Conservation (phyloP, 2,888 invertebrate species). For the Andrena bucephala region DNA sequence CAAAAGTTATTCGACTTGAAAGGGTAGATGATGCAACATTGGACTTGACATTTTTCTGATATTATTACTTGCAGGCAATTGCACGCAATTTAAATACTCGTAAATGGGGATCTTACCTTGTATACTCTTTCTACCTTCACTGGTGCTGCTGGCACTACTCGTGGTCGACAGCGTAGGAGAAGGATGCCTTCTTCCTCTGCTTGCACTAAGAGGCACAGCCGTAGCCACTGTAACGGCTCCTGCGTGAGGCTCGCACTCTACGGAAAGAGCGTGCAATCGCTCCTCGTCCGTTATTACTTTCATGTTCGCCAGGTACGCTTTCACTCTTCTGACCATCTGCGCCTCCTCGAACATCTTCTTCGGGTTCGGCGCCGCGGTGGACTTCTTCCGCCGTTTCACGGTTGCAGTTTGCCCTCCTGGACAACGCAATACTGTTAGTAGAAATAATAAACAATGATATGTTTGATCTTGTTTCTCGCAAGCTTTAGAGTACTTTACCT, state of each 20-base stretch:
- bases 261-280: slow-evolving; percentile 93
- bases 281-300: slow-evolving; percentile 97
- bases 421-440: slow-evolving; percentile 59
- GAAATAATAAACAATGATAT: slow-evolving; percentile 37
- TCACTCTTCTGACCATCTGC: slow-evolving; percentile 98
- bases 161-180: slow-evolving; percentile 97
- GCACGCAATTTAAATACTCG: background rate
- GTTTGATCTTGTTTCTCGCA: background rate
- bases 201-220: slow-evolving; percentile 88
- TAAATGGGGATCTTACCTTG: slow-evolving; percentile 72
- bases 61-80: background rate
- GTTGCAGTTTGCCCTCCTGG: slow-evolving; percentile 91
- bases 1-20: background rate
- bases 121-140: slow-evolving; percentile 88
- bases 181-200: slow-evolving; percentile 92
- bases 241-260: slow-evolving; percentile 92
- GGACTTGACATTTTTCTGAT: background rate
- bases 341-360: slow-evolving; percentile 99
- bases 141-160: slow-evolving; percentile 95
- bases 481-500: slow-evolving; percentile 69
- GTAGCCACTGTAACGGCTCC: slow-evolving; percentile 82
- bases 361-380: slow-evolving; percentile 95
- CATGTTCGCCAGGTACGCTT: slow-evolving; percentile 97
- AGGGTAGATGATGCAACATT: background rate
- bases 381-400: slow-evolving; percentile 95